phyloP scores from a whole-genome alignment of 2,113 vertebrate species.

The Hypomesus transpacificus region DNA sequence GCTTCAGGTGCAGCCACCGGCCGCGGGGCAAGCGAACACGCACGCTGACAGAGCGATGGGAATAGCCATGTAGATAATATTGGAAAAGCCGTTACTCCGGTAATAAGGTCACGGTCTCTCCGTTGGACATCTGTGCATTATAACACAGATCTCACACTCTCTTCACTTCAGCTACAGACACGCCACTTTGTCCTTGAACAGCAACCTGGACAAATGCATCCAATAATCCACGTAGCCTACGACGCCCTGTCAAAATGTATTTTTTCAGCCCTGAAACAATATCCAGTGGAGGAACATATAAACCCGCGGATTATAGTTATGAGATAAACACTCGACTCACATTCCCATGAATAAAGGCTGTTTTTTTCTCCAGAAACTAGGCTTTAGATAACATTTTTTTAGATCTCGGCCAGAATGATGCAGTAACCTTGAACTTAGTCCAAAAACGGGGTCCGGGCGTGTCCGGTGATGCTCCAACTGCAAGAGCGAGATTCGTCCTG shows the following conservation, averaged over 20 bases:
- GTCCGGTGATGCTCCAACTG: not conserved
- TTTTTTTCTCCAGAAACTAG: constrained; percentile 4
- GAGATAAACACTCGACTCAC: not conserved
- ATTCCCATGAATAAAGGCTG: constrained; percentile 9
- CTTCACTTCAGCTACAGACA: not conserved
- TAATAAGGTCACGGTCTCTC: constrained; percentile 21
- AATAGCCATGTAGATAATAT: not conserved
- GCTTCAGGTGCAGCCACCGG: constrained; percentile 6
- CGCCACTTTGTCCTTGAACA: constrained; percentile 47
- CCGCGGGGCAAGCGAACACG: constrained; percentile 17
- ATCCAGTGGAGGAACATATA: not conserved
- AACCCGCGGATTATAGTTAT: not conserved
- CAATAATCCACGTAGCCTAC: not conserved
- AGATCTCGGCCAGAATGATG: not conserved
- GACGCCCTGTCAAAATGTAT: constrained; percentile 7
- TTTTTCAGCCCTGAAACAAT: not conserved
- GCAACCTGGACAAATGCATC: constrained; percentile 30
- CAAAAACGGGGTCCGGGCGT: constrained; percentile 8
- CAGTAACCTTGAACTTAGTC: constrained; percentile 35
- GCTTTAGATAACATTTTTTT: not conserved
- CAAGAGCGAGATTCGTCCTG: not conserved
- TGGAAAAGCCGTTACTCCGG: not conserved
- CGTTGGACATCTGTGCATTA: not conserved
- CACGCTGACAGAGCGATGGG: constrained; percentile 6
- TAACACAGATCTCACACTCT: no score